Percentiles rank a stretch among this genome's conserved stretches.
phyloP scores from a whole-genome alignment of 2,888 invertebrate genomes.

The Lochmaea capreae region DNA sequence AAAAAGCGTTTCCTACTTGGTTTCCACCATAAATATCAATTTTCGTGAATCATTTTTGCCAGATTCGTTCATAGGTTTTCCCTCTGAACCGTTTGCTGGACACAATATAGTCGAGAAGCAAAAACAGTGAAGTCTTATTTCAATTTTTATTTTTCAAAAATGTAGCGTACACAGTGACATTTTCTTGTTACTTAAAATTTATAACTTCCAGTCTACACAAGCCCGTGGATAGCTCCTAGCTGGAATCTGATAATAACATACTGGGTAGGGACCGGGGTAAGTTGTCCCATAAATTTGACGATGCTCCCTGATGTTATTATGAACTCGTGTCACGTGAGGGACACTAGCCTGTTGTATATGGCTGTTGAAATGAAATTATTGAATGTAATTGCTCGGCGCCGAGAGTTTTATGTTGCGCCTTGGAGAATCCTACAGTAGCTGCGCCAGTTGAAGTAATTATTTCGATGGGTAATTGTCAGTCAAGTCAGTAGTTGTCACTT shows the following conservation, averaged over 20 bases:
- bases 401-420: slow-evolving; percentile 10
- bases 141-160: neutral
- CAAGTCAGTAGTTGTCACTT: too few relatives aligned
- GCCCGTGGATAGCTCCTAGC: neutral
- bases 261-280: slow-evolving; percentile 11
- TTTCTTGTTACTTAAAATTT: neutral
- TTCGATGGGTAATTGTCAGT: neutral
- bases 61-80: slow-evolving; percentile 19
- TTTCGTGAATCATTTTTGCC: slow-evolving; percentile 24
- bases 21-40: slow-evolving; percentile 29
- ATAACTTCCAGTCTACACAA: neutral
- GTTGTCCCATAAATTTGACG: slow-evolving; percentile 23
- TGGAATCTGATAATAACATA: slow-evolving; percentile 25
- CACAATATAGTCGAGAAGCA: neutral
- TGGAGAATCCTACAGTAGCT: slow-evolving; percentile 4
- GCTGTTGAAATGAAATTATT: slow-evolving; percentile 26
- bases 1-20: slow-evolving; percentile 26
- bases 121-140: neutral
- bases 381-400: slow-evolving; percentile 20
- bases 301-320: slow-evolving; percentile 25
- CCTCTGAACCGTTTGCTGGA: neutral
- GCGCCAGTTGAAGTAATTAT: slow-evolving; percentile 1
- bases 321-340: slow-evolving; percentile 27
- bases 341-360: slow-evolving; percentile 13
- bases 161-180: neutral